These are phyloP conservation scores for Rhinogobio ventralis DNA, from an alignment of 2,797 vertebrate species.

Conservation along the genomic window DNA sequence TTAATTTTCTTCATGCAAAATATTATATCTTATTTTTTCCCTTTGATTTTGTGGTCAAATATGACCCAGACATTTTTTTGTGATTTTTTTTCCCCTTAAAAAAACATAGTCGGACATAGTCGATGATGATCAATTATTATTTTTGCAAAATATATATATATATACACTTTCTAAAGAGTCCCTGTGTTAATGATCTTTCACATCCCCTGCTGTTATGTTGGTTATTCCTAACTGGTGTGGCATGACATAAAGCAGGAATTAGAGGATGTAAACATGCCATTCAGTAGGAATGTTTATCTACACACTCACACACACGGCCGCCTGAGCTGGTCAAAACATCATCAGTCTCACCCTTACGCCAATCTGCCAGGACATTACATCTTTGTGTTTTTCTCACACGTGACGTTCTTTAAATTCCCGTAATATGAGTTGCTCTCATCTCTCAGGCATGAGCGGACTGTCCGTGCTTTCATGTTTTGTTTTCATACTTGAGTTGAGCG, in stretches of 20 bases:
- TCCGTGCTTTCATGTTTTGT: neutral
- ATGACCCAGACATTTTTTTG: neutral
- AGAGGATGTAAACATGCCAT: conserved; percentile 52
- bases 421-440: neutral
- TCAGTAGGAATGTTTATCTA: conserved; percentile 46
- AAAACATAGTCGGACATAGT: neutral
- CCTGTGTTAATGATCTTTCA: conserved; percentile 5
- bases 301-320: neutral
- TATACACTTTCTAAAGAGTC: neutral
- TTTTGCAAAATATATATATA: neutral
- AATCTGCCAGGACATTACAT: neutral
- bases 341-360: conserved; percentile 20
- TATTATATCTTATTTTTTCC: neutral
- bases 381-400: conserved; percentile 2
- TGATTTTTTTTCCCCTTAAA: neutral
- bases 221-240: neutral
- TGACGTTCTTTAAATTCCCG: conserved; percentile 11
- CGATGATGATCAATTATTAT: neutral
- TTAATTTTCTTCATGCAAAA: neutral
- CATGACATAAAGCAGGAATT: conserved; percentile 13
- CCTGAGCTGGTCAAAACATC: conserved; percentile 35
- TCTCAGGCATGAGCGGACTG: neutral
- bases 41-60: neutral
- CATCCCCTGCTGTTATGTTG: neutral
- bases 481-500: neutral